These are phyloP conservation scores for Drosophila murphyi DNA, from an alignment of 1,140 invertebrate genomes.

Conservation along the genomic window DNA sequence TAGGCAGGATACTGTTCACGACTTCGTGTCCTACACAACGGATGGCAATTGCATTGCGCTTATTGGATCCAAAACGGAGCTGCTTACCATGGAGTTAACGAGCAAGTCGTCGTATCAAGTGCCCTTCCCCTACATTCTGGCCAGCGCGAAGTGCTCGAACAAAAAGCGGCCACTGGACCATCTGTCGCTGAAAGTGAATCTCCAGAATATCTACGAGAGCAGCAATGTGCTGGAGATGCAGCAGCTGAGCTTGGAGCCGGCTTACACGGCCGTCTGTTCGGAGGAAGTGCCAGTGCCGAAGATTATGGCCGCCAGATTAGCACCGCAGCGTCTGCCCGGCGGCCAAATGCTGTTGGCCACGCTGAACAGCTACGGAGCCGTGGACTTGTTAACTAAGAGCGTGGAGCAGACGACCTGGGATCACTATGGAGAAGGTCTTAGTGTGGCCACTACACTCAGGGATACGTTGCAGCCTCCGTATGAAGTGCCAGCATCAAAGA, in stretches of 20 bases:
- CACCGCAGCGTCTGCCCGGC: constrained; percentile 30
- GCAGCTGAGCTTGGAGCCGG: constrained; percentile 47
- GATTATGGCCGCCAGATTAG: constrained; percentile 27
- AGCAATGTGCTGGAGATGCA: constrained; percentile 62
- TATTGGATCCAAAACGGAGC: constrained; percentile 43
- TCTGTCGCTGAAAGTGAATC: constrained; percentile 38
- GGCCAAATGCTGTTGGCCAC: constrained; percentile 43
- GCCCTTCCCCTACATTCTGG: constrained; percentile 48
- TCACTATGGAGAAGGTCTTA: constrained; percentile 5
- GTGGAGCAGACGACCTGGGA: constrained; percentile 30
- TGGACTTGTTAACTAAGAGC: constrained; percentile 45
- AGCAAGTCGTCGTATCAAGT: constrained; percentile 16
- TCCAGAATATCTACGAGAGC: constrained; percentile 44
- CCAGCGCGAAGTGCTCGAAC: background rate
- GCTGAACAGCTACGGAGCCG: constrained; percentile 46
- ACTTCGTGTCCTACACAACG: constrained; percentile 45
- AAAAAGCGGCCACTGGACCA: constrained; percentile 41
- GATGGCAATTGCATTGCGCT: constrained; percentile 43
- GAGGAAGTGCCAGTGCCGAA: constrained; percentile 31
- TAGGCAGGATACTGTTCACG: constrained; percentile 45
- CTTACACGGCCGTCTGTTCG: constrained; percentile 46
- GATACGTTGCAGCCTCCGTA: constrained; percentile 41
- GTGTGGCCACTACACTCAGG: constrained; percentile 35
- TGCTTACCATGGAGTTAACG: constrained; percentile 58
- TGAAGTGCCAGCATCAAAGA: constrained; percentile 8